Evolutionary conservation across 2,113 vertebrate genomes (phyloP).

Genomic region (Ceyx cyanopectus): DNA sequence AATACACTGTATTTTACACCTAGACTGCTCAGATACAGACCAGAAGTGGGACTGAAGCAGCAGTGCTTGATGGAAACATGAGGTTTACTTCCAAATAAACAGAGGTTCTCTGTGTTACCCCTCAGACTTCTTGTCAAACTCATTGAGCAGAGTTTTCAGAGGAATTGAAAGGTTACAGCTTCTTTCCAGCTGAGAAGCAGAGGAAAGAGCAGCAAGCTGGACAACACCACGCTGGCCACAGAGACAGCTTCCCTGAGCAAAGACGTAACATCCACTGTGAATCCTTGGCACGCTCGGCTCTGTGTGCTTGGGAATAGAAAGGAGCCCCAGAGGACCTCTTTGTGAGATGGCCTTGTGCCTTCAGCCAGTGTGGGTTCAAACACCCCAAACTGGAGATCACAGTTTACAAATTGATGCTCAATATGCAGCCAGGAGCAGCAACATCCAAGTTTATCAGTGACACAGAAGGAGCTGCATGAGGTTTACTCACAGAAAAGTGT

Average conservation of each 20-base stretch:
- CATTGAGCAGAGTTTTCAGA: not conserved
- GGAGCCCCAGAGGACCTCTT: not conserved
- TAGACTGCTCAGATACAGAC: not conserved
- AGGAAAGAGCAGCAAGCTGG: fast-evolving
- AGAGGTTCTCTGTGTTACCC: not conserved
- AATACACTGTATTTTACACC: fast-evolving
- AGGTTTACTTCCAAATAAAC: not conserved
- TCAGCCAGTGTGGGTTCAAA: not conserved
- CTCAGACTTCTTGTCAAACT: not conserved
- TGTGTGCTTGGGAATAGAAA: fast-evolving
- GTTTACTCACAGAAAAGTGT: not conserved
- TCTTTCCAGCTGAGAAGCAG: not conserved
- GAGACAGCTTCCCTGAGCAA: not conserved
- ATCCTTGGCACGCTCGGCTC: not conserved
- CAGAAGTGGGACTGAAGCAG: not conserved
- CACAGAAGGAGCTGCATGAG: not conserved
- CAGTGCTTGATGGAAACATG: not conserved
- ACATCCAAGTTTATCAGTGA: not conserved
- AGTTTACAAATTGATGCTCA: fast-evolving
- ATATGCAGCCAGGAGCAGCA: not conserved
- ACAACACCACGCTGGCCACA: fast-evolving
- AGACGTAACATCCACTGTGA: fast-evolving
- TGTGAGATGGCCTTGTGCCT: not conserved
- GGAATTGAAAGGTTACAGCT: not conserved
- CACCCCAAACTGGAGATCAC: not conserved